Conservation (phyloP, 1,140 invertebrate species). For the Atopsyche davidsoni region DNA sequence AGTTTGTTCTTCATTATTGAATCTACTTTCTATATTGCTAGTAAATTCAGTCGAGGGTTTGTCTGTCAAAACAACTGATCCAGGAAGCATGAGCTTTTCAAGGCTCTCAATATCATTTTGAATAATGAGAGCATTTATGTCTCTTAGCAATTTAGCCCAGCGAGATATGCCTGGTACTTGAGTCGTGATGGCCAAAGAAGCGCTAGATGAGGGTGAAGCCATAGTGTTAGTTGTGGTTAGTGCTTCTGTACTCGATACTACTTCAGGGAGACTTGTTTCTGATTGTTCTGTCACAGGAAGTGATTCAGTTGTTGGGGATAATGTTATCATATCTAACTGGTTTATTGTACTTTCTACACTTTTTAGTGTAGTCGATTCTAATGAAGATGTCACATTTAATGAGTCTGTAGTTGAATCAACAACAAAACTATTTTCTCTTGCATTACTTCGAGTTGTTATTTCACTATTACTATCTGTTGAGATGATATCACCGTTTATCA, state of each 20-base stretch:
- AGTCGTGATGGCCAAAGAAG: slow-evolving; percentile 2
- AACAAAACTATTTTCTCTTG: too few relatives aligned
- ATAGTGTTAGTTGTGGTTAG: slow-evolving; percentile 19
- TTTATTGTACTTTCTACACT: too few relatives aligned
- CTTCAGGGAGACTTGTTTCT: slow-evolving; percentile 5
- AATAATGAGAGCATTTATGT: slow-evolving; percentile 45
- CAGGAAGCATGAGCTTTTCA: slow-evolving; percentile 17
- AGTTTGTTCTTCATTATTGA: neutral
- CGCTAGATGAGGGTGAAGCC: slow-evolving; percentile 9
- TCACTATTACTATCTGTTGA: slow-evolving; percentile 6
- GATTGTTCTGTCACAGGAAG: slow-evolving; percentile 1
- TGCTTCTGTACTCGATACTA: slow-evolving; percentile 10
- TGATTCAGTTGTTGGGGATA: neutral
- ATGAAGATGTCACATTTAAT: too few relatives aligned
- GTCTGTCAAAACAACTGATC: slow-evolving; percentile 1
- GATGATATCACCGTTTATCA: too few relatives aligned
- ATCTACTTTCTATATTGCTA: slow-evolving; percentile 2
- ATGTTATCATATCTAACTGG: too few relatives aligned
- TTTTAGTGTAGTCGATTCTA: too few relatives aligned
- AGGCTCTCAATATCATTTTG: slow-evolving; percentile 38
- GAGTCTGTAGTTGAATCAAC: too few relatives aligned
- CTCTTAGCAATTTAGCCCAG: slow-evolving; percentile 45
- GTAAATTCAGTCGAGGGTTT: too few relatives aligned
- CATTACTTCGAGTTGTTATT: neutral
- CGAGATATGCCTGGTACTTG: slow-evolving; percentile 36